Evolutionary conservation across 2,888 invertebrate species (phyloP).

Genomic region (Andrena chrysosceles): DNA sequence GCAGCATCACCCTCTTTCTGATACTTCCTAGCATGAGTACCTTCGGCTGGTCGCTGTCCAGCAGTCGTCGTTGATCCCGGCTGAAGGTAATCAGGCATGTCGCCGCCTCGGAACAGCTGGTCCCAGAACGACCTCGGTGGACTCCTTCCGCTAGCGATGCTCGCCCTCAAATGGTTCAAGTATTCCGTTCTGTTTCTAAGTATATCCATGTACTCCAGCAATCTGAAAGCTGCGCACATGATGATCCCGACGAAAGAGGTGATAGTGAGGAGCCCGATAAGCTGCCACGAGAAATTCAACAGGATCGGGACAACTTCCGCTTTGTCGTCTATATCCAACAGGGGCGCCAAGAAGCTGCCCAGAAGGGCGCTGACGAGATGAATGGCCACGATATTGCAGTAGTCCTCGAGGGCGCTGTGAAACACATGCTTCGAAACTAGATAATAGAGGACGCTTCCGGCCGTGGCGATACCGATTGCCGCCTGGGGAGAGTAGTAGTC

Average conservation of each 20-base stretch:
- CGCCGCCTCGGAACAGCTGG: slow-evolving; percentile 69
- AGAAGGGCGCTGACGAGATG: slow-evolving; percentile 79
- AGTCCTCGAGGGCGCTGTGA: slow-evolving; percentile 81
- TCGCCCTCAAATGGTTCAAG: slow-evolving; percentile 74
- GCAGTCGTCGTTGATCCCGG: slow-evolving; percentile 59
- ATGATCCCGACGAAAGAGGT: slow-evolving; percentile 51
- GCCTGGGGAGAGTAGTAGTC: slow-evolving; percentile 77
- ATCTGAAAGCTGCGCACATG: slow-evolving; percentile 64
- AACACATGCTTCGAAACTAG: slow-evolving; percentile 74
- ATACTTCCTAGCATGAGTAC: slow-evolving; percentile 21
- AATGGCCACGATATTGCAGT: slow-evolving; percentile 80
- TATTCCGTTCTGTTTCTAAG: slow-evolving; percentile 76
- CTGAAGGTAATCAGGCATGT: slow-evolving; percentile 70
- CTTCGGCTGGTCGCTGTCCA: not conserved
- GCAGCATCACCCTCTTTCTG: slow-evolving; percentile 12
- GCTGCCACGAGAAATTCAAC: slow-evolving; percentile 74
- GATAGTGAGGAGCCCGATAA: slow-evolving; percentile 68
- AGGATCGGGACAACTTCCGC: slow-evolving; percentile 32
- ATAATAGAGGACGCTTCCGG: slow-evolving; percentile 75
- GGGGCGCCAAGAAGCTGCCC: slow-evolving; percentile 77
- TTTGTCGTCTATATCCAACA: slow-evolving; percentile 56
- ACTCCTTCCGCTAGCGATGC: slow-evolving; percentile 56
- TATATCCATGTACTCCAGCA: slow-evolving; percentile 66
- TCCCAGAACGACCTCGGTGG: slow-evolving; percentile 66
- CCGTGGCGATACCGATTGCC: slow-evolving; percentile 70